Percentiles rank a stretch among this genome's conserved stretches.
These are phyloP conservation scores for Ormyrus rosae DNA, from an alignment of 2,888 invertebrate genomes.

Conservation along the genomic window DNA sequence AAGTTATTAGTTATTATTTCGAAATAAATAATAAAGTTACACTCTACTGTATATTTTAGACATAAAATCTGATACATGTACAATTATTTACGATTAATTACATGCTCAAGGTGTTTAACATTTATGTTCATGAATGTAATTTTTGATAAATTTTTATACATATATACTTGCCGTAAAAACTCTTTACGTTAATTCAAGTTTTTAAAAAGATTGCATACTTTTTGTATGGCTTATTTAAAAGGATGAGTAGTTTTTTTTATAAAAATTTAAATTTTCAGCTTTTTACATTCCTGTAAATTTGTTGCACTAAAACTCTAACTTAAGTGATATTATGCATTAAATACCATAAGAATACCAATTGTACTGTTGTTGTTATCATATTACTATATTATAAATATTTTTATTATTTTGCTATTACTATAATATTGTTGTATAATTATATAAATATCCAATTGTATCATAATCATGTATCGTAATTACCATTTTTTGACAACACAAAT, in stretches of 20 bases:
- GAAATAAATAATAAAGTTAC: background rate
- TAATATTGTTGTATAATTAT: constrained; percentile 47
- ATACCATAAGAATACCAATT: constrained; percentile 32
- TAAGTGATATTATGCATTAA: constrained; percentile 47
- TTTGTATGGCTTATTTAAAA: background rate
- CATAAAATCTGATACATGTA: too few species aligned
- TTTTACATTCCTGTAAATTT: constrained; percentile 43
- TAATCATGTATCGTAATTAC: constrained; percentile 14
- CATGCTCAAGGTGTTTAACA: background rate
- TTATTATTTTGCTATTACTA: constrained; percentile 47
- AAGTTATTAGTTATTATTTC: constrained; percentile 19
- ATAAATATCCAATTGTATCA: constrained; percentile 16
- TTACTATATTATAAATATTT: constrained; percentile 47
- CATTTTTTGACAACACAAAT: constrained; percentile 12
- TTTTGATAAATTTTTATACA: constrained; percentile 31
- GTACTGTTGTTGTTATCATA: constrained; percentile 51
- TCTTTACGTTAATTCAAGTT: background rate
- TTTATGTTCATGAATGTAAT: background rate
- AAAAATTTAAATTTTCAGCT: background rate
- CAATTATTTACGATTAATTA: constrained; percentile 5
- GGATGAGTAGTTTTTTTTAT: constrained; percentile 1
- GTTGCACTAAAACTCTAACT: constrained; percentile 11
- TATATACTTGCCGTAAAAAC: background rate
- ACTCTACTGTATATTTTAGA: constrained; percentile 2
- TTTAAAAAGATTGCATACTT: background rate